These are phyloP conservation scores for Pammene aurita DNA, from an alignment of 2,888 invertebrate species.

Conservation along the genomic window DNA sequence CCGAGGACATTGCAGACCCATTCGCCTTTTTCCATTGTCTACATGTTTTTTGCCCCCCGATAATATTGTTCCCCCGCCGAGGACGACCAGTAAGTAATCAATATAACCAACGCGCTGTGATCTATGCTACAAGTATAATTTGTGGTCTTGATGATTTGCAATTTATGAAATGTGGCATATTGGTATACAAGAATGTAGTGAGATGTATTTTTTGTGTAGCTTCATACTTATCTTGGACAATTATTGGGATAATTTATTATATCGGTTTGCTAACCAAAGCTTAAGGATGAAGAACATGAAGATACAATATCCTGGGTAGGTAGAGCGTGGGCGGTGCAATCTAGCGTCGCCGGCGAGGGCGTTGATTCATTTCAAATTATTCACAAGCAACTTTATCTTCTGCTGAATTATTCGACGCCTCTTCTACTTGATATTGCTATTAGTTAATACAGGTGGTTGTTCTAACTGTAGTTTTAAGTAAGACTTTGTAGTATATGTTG, in stretches of 20 bases:
- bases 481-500: not conserved
- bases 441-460: slow-evolving; percentile 32
- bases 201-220: slow-evolving; percentile 1
- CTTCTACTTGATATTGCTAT: slow-evolving; percentile 28
- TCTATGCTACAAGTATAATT: slow-evolving; percentile 33
- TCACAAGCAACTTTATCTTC: slow-evolving; percentile 67
- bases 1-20: slow-evolving; percentile 67
- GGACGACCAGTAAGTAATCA: slow-evolving; percentile 56
- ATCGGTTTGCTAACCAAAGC: slow-evolving; percentile 30
- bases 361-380: slow-evolving; percentile 66
- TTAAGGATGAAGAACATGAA: slow-evolving; percentile 41
- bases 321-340: slow-evolving; percentile 43
- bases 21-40: slow-evolving; percentile 75
- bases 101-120: slow-evolving; percentile 28
- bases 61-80: slow-evolving; percentile 59
- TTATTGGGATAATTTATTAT: slow-evolving; percentile 19
- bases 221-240: not conserved
- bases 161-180: slow-evolving; percentile 36
- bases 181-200: slow-evolving; percentile 6
- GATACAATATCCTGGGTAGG: slow-evolving; percentile 42
- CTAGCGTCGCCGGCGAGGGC: slow-evolving; percentile 45
- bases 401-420: slow-evolving; percentile 65
- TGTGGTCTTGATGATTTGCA: slow-evolving; percentile 24
- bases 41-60: slow-evolving; percentile 59
- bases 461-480: not conserved